Conservation (phyloP, 2,888 invertebrate species). For the Andrena bicolor region DNA sequence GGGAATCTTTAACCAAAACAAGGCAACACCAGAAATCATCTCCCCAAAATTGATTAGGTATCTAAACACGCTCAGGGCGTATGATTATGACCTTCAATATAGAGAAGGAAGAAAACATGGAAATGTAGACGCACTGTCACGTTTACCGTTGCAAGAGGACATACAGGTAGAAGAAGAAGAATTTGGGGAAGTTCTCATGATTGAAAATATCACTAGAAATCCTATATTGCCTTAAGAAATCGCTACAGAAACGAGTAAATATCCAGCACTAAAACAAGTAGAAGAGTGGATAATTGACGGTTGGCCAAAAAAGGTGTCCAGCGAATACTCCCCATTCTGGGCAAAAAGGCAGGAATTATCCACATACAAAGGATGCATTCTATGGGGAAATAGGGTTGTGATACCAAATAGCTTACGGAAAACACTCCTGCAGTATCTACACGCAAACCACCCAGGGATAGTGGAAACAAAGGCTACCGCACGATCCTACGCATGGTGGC, state of each 20-base stretch:
- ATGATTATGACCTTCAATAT: neutral
- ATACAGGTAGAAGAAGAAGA: neutral
- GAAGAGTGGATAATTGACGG: neutral
- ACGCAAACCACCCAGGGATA: neutral
- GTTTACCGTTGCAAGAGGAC: neutral
- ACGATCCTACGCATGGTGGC: constrained; percentile 1
- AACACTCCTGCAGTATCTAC: neutral
- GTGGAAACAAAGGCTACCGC: neutral
- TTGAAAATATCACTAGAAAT: neutral
- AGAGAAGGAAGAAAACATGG: neutral
- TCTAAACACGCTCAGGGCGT: neutral
- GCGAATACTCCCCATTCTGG: neutral
- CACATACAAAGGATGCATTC: neutral
- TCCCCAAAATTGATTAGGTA: neutral
- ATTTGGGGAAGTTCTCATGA: neutral
- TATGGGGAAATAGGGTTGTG: neutral
- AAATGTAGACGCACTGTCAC: neutral
- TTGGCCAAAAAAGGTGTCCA: neutral
- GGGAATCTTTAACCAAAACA: neutral
- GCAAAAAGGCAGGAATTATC: neutral
- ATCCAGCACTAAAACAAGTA: neutral
- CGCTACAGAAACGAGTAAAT: neutral
- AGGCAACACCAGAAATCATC: neutral
- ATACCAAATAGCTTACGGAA: neutral
- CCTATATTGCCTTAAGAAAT: neutral